Evolutionary conservation across 2,888 invertebrate genomes (phyloP), one percentile per base, ranked within the genome.

Genomic region (Protophormia terraenovae): DNA sequence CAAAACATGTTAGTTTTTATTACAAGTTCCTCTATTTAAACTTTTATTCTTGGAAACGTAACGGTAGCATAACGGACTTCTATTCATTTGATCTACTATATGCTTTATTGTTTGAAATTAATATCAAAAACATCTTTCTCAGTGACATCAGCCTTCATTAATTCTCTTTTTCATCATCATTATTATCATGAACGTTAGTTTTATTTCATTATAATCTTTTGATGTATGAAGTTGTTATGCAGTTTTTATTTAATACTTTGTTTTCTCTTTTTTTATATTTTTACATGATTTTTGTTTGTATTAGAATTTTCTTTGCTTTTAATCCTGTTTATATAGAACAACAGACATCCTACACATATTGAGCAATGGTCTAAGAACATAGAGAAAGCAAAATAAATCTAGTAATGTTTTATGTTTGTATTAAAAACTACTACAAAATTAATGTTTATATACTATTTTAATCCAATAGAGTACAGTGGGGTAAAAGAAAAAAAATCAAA

Each of bases 281-380:
- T 3, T 35, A 27, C 41, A 32, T 32, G 10, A 27, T 50, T 22
- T 50, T 41, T 14, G 3, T 41, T 62, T 38, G 38, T 62, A n/a
- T 32, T 16, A 16, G 7, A 58, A 16, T 10, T 19, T 38, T 22
- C 1, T 62, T 35, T 22, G 16, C 19, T 27, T 78, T 64, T 66
- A 80, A 80, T 80, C 79, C 55, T 72, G 64, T 80, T 79, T 79
- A 29, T 72, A 32, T 45, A 45, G 5, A 24, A 41, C 19, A 12
- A 29, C 58, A 69, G n/a, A 29, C 55, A 19, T n/a, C n/a, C n/a
- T n/a, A n/a, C 5, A 27, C 24, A 12, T 7, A 41, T 22, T 4
- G 32, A 8, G 12, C 3, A 45, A 19, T 32, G 16, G 32, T 1
- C 7, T 8, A 45, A 55, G 22, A 10, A n/a, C 22, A 55, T 3